phyloP scores from a whole-genome alignment of 2,797 vertebrate genomes.

The Schizopygopsis pylzovi region DNA sequence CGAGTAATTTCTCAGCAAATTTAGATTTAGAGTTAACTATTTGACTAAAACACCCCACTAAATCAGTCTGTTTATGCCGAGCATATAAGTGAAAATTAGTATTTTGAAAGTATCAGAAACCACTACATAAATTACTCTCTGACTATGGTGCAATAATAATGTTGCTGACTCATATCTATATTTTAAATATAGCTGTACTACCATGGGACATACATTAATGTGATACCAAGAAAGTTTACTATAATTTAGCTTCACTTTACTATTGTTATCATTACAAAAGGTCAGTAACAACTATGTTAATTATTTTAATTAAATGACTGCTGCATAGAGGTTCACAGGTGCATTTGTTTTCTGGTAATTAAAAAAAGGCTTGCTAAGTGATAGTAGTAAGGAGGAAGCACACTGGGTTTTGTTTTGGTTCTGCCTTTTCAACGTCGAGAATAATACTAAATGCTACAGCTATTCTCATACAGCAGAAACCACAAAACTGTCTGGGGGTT shows the following conservation, averaged over 20 bases:
- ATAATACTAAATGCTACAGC: constrained; percentile 14
- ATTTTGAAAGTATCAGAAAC: neutral
- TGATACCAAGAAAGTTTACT: neutral
- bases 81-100: neutral
- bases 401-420: constrained; percentile 30
- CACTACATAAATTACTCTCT: neutral
- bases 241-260: neutral
- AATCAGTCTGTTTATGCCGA: neutral
- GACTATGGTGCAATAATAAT: neutral
- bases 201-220: neutral
- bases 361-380: neutral
- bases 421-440: constrained; percentile 30
- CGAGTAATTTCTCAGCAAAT: neutral
- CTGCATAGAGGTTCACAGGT: neutral
- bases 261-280: neutral
- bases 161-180: neutral
- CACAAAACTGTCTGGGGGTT: neutral
- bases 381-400: constrained; percentile 26
- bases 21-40: neutral
- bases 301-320: neutral
- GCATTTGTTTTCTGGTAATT: constrained; percentile 8
- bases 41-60: neutral
- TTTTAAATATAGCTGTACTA: neutral
- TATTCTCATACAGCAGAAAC: constrained; percentile 2
- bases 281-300: neutral